phyloP scores from a whole-genome alignment of 2,113 vertebrate genomes.

The Chaetodon auriga region DNA sequence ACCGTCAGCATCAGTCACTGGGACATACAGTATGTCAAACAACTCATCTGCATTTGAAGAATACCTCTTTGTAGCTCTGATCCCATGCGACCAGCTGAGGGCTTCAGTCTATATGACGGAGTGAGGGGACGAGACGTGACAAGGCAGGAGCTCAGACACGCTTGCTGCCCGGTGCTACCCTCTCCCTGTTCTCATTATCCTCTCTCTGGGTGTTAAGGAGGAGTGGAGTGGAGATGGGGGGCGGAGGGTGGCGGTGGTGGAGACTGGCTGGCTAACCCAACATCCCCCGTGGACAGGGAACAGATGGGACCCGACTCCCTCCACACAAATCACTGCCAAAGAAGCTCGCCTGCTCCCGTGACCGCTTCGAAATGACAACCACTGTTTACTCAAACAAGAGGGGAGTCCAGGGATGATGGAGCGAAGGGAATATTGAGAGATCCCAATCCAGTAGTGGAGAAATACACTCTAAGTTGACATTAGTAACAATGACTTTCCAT shows the following conservation, averaged over 20 bases:
- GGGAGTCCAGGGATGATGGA: constrained; percentile 39
- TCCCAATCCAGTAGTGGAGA: neutral
- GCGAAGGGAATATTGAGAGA: constrained; percentile 16
- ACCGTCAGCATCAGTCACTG: constrained; percentile 4
- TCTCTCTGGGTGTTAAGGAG: constrained; percentile 75
- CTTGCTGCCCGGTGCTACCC: constrained; percentile 53
- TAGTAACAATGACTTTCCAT: neutral
- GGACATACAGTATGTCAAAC: constrained; percentile 12
- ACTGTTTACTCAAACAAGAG: constrained; percentile 58
- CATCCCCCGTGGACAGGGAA: constrained; percentile 67
- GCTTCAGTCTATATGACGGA: constrained; percentile 30
- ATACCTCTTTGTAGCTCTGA: constrained; percentile 18
- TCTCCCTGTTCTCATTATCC: constrained; percentile 75
- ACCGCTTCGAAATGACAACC: constrained; percentile 57
- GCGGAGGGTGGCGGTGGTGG: constrained; percentile 37
- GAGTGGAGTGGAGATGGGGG: constrained; percentile 28
- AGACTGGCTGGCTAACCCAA: constrained; percentile 60
- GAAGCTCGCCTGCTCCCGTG: constrained; percentile 57
- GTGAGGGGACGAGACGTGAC: constrained; percentile 42
- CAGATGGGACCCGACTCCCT: constrained; percentile 77
- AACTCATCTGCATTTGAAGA: constrained; percentile 47
- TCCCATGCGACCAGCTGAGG: constrained; percentile 53
- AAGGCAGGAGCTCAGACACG: constrained; percentile 51
- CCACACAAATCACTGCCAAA: constrained; percentile 74
- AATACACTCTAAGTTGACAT: neutral